Base-by-base conservation (phyloP, 2,113 vertebrate genomes). In the Danionella cerebrum region DNA sequence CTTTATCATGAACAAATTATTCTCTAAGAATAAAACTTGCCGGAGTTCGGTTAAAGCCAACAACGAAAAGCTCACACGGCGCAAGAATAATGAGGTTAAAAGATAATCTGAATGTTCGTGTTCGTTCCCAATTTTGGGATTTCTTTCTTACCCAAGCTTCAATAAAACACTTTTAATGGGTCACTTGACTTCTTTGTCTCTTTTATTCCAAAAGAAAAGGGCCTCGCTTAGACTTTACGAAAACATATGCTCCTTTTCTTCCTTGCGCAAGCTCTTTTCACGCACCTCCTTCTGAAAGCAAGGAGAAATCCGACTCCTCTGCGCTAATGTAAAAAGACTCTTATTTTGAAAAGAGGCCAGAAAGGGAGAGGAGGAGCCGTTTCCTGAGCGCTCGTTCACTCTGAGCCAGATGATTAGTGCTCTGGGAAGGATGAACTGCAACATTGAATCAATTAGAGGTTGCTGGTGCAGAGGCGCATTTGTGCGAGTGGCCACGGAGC, bases 341-440 rank as follows among this genome's bases (percentile, higher is more conserved):
- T 93, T 93, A 93, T 89, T 96, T 82, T 94, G 91, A 90, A 88
- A 90, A 77, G 78, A 74, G 72, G 71, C 70, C 3, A 80, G 73
- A 80, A 60, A 75, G 67, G 80, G 73, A 80, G 63, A 75, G 68
- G 78, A 82, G 87, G 82, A 78, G 84, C 85, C 86, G 84, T 92
- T 95, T 95, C 90, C 93, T 93, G 91, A 92, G 91, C 90, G 88
- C 91, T 94, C n/a, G 93, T 95, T 95, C 94, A 95, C 91, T 92
- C 84, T 89, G 85, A 89, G 89, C 86, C 89, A 91, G 91, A 93
- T 92, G 90, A 92, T 96, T 90, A 90, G 86, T 91, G 84, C 89
- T 91, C 85, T 79, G 66, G 77, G 90, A 89, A 91, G 92, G 92
- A 92, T 89, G 91, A 91, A 91, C 92, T 92, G 84, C 87, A 89